These are phyloP conservation scores for Pseudococcus viburni DNA, from an alignment of 2,888 invertebrate species.

Conservation along the genomic window DNA sequence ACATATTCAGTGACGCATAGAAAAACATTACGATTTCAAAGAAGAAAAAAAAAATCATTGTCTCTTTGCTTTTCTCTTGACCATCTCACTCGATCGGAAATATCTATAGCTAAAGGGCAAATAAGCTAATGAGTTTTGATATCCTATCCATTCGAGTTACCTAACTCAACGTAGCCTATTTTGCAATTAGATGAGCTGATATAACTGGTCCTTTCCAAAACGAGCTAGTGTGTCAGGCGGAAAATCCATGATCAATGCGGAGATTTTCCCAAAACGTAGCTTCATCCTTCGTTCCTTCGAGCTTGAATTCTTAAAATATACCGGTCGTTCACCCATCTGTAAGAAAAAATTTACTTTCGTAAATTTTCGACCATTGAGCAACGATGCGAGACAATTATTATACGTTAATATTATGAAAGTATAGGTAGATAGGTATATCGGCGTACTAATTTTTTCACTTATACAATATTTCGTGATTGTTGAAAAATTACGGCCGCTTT, in stretches of 20 bases:
- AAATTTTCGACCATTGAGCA: slow-evolving; percentile 41
- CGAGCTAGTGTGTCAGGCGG: background rate
- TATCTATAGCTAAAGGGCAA: slow-evolving; percentile 11
- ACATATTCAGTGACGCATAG: slow-evolving; percentile 58
- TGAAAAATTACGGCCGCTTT: slow-evolving; percentile 40
- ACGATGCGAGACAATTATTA: slow-evolving; percentile 38
- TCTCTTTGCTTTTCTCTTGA: slow-evolving; percentile 34
- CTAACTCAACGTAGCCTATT: background rate
- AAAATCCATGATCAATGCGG: background rate
- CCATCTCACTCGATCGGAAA: slow-evolving; percentile 3
- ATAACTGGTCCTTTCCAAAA: background rate
- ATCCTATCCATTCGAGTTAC: background rate
- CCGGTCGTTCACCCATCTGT: slow-evolving; percentile 34
- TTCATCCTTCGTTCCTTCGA: background rate
- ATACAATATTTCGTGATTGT: slow-evolving; percentile 52
- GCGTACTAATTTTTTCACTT: slow-evolving; percentile 9
- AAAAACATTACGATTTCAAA: slow-evolving; percentile 59
- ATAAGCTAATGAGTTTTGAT: slow-evolving; percentile 30
- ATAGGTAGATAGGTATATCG: background rate
- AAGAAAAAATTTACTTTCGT: slow-evolving; percentile 33
- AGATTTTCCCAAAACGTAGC: slow-evolving; percentile 12
- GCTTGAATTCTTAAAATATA: background rate
- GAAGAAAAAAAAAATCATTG: slow-evolving; percentile 38
- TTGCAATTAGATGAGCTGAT: background rate
- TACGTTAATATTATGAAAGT: slow-evolving; percentile 40